Evolutionary conservation across 2,113 vertebrate genomes (phyloP).

Genomic region (Ochotona princeps): DNA sequence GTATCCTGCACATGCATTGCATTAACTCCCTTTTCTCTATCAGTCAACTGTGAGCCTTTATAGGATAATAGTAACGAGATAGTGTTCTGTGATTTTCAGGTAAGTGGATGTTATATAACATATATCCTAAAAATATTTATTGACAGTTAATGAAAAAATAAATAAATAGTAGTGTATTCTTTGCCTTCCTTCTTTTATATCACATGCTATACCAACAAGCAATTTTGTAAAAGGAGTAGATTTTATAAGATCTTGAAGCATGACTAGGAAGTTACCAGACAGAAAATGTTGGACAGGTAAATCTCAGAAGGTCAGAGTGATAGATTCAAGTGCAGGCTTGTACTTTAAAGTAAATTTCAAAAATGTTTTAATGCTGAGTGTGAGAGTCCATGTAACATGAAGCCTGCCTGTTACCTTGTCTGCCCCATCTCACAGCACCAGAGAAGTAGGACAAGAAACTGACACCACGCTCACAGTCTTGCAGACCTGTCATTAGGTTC

Average conservation of each 20-base stretch:
- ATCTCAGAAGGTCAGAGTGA: neutral
- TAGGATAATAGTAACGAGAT: neutral
- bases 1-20: neutral
- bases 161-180: neutral
- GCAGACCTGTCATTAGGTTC: neutral
- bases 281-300: neutral
- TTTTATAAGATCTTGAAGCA: neutral
- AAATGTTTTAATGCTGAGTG: neutral
- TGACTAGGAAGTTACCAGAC: neutral
- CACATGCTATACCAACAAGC: neutral
- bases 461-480: neutral
- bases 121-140: neutral
- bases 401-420: neutral
- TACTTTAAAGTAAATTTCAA: neutral
- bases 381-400: neutral
- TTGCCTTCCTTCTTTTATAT: neutral
- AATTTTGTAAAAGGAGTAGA: neutral
- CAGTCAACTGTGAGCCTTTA: neutral
- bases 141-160: neutral
- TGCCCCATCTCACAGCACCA: neutral
- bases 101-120: neutral
- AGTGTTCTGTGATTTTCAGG: neutral
- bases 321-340: neutral
- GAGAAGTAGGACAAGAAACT: neutral
- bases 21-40: neutral